Evolutionary conservation across 2,797 vertebrate species (phyloP), one percentile per base, ranked within the genome.

Genomic region (Pipistrellus nathusii): DNA sequence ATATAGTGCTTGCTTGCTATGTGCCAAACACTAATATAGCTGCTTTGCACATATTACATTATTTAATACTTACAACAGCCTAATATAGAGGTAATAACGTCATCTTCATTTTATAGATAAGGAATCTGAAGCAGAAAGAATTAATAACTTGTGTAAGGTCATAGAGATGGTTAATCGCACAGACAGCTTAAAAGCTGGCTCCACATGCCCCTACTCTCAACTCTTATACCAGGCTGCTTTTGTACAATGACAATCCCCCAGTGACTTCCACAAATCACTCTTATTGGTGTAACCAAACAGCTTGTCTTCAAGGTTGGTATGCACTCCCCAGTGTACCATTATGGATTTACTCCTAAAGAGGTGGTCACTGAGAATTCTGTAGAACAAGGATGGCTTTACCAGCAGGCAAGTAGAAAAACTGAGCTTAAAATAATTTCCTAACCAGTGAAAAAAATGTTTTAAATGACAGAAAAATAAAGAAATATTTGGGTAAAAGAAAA

Each of bases 401-500:
- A 73, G 27, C 13, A 77, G 27, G 4, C 20, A 32, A 57, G 6
- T 53, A 32, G n/a, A 84, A 71, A 90, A 95, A 66, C 1, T 15
- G 17, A 41, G 27, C 30, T 76, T 55, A 4, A 68, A 68, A 71
- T 17, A 62, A 76, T 64, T 95, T 27, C 80, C 15, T 71, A 73
- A 32, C 32, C 23, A 53, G 27, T 85, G 38, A 81, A 93, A 93
- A 69, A 35, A 69, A 53, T 89, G 8, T 46, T 93, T 44, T 78
- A 88, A 48, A 73, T 46, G 62, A 93, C 51, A 87, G 13, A n/a
- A 94, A 53, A 73, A 75, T 64, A 69, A 82, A 93, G 25, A 75
- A 2, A 82, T 64, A 64, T 80, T 95, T 82, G 17, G 10, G 27
- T 18, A 30, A 71, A 86, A 62, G 20, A 14, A 81, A 85, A 94